These are phyloP conservation scores for Cryptus armator DNA, from an alignment of 2,888 invertebrate species.

Conservation along the genomic window DNA sequence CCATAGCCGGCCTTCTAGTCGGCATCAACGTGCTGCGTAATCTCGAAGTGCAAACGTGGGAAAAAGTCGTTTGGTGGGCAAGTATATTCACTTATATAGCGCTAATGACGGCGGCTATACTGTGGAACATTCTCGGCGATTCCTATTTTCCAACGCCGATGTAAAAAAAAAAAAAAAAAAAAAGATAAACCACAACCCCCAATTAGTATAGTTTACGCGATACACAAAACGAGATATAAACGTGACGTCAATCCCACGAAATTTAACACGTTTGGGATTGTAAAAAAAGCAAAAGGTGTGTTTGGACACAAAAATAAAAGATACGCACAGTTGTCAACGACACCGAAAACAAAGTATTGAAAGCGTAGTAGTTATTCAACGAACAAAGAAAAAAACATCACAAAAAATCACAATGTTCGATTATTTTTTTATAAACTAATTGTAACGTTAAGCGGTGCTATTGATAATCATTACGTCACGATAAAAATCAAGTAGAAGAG, in stretches of 20 bases:
- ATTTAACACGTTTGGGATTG: conserved; percentile 4
- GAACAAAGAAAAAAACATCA: neutral
- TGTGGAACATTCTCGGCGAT: conserved; percentile 88
- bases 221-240: neutral
- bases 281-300: conserved; percentile 17
- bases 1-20: conserved; percentile 93
- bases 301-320: conserved; percentile 3
- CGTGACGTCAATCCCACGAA: conserved; percentile 21
- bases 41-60: conserved; percentile 92
- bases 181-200: neutral
- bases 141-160: conserved; percentile 64
- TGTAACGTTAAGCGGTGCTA: conserved; percentile 1
- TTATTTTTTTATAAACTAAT: conserved; percentile 24
- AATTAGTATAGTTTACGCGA: neutral
- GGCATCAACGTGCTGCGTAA: conserved; percentile 95
- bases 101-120: conserved; percentile 90
- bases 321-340: conserved; percentile 30
- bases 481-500: conserved; percentile 24
- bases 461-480: neutral
- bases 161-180: conserved; percentile 44
- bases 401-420: conserved; percentile 10
- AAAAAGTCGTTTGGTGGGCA: conserved; percentile 93
- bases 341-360: neutral
- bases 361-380: neutral
- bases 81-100: conserved; percentile 90